Evolutionary conservation across 2,888 invertebrate species (phyloP).

Genomic region (Oscheius sp.): DNA sequence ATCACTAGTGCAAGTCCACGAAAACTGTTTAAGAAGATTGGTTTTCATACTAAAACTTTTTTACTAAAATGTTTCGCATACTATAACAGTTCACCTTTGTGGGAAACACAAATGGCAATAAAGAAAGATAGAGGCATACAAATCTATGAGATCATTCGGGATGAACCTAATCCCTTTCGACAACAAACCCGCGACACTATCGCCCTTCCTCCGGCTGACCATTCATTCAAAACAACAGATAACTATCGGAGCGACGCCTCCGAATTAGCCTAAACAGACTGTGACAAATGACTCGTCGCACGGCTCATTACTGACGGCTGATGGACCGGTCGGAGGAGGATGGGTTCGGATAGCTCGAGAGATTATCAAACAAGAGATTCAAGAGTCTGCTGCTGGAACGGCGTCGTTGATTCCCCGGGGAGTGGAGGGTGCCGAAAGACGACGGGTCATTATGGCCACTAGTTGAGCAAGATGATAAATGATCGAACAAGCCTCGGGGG

Average conservation of each 20-base stretch:
- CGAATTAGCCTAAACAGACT: constrained; percentile 24
- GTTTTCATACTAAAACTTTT: no score
- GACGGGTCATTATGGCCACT: constrained; percentile 16
- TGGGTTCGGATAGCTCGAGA: constrained; percentile 15
- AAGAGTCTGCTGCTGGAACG: neutral
- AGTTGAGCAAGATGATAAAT: constrained; percentile 21
- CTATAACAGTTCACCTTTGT: neutral
- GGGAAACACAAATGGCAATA: neutral
- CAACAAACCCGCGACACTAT: constrained; percentile 11
- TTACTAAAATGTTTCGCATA: no score
- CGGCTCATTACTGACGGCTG: constrained; percentile 1
- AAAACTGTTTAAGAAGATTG: no score
- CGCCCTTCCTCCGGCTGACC: no score
- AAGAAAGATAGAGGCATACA: neutral
- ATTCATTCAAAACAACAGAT: constrained; percentile 29
- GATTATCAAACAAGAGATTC: constrained; percentile 8
- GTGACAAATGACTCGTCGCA: neutral
- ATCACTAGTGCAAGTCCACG: no score
- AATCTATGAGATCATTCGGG: neutral
- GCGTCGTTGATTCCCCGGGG: neutral
- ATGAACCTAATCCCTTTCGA: constrained; percentile 21
- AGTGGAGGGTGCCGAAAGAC: constrained; percentile 22
- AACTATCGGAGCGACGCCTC: constrained; percentile 25
- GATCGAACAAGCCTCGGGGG: neutral
- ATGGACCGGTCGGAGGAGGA: constrained; percentile 10